A percentile compares a stretch with the other conserved stretches of the same genome.
phyloP scores from a whole-genome alignment of 2,797 vertebrate species.

The Macropodus opercularis region DNA sequence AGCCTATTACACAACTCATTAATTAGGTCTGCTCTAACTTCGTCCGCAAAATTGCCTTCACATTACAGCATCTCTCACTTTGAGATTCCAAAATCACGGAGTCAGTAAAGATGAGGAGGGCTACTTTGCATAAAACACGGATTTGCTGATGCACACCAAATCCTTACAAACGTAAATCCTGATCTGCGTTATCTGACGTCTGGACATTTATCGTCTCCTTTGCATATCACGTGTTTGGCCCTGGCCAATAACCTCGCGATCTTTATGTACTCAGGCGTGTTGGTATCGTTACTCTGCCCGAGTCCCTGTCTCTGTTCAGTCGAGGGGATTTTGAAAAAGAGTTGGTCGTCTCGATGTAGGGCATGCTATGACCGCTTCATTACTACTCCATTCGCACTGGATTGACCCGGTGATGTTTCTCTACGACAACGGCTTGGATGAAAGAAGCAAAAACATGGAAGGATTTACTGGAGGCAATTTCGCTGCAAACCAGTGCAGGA shows the following conservation, averaged over 20 bases:
- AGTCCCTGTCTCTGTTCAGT: constrained; percentile 91
- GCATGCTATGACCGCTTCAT: constrained; percentile 99
- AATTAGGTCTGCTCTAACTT: neutral
- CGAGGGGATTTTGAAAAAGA: constrained; percentile 85
- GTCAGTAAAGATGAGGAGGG: neutral
- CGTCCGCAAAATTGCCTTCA: neutral
- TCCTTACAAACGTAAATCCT: constrained; percentile 28
- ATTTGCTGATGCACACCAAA: constrained; percentile 2
- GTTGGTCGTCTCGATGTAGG: constrained; percentile 89
- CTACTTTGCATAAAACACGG: neutral
- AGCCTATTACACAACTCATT: neutral
- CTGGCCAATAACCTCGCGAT: constrained; percentile 88
- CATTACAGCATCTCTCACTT: neutral
- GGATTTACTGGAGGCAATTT: constrained; percentile 90
- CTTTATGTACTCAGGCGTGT: constrained; percentile 86
- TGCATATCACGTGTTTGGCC: constrained; percentile 94
- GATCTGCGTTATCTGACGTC: constrained; percentile 82
- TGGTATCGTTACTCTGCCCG: constrained; percentile 87
- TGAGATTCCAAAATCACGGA: neutral
- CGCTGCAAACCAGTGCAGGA: constrained; percentile 95
- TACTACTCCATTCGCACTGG: constrained; percentile 99
- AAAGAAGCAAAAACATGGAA: constrained; percentile 98
- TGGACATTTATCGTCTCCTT: constrained; percentile 88
- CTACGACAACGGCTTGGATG: constrained; percentile 95
- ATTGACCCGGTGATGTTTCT: constrained; percentile 99